phyloP scores from a whole-genome alignment of 1,140 invertebrate genomes.

The Sycophaga agraensis region DNA sequence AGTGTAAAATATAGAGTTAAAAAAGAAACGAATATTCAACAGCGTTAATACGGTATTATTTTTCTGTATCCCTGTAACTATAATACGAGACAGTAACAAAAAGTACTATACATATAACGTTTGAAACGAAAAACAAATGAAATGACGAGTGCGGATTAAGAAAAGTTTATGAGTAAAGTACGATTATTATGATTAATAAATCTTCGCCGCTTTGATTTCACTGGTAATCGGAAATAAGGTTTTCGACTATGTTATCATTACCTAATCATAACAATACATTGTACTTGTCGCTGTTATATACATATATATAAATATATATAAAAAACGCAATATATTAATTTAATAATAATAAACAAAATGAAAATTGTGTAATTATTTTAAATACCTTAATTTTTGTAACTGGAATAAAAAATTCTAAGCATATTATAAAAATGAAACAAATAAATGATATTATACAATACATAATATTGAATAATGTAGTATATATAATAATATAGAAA shows the following conservation, averaged over 20 bases:
- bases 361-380: slow-evolving; percentile 32
- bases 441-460: slow-evolving; percentile 19
- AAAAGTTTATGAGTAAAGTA: slow-evolving; percentile 23
- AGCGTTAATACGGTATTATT: slow-evolving; percentile 52
- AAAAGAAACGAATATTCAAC: slow-evolving; percentile 44
- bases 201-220: slow-evolving; percentile 45
- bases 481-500: slow-evolving; percentile 19
- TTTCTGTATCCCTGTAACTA: slow-evolving; percentile 57
- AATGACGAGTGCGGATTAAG: slow-evolving; percentile 4
- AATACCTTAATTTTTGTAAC: slow-evolving; percentile 20
- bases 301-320: slow-evolving; percentile 43
- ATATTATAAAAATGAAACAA: too few relatives aligned
- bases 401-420: slow-evolving; percentile 16
- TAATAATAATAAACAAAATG: slow-evolving; percentile 54
- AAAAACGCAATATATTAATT: slow-evolving; percentile 50
- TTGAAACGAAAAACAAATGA: slow-evolving; percentile 11
- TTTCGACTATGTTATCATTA: slow-evolving; percentile 52
- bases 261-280: slow-evolving; percentile 53
- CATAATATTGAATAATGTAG: slow-evolving; percentile 13
- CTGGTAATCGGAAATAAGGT: slow-evolving; percentile 44
- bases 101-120: slow-evolving; percentile 35
- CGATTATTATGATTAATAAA: slow-evolving; percentile 34
- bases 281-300: slow-evolving; percentile 55
- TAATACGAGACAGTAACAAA: slow-evolving; percentile 45
- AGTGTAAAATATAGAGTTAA: slow-evolving; percentile 11